These are phyloP conservation scores for Parnassius smintheus DNA, from an alignment of 2,888 invertebrate species.

Conservation along the genomic window DNA sequence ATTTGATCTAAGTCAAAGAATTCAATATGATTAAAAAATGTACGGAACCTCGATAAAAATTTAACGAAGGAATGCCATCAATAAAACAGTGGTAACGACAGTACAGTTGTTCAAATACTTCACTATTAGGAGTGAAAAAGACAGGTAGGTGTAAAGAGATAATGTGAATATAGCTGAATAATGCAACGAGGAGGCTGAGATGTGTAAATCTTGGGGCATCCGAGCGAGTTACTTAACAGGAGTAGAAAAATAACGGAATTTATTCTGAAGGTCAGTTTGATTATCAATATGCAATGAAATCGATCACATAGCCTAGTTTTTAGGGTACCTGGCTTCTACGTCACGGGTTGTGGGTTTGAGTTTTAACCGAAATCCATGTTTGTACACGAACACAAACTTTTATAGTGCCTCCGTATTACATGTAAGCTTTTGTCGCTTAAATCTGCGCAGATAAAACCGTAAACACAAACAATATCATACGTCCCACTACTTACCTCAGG, in stretches of 20 bases:
- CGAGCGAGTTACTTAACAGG: background rate
- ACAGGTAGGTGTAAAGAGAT: slow-evolving; percentile 18
- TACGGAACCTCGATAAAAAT: slow-evolving; percentile 7
- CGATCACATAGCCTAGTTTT: no score
- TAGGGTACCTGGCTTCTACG: no score
- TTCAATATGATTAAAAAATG: background rate
- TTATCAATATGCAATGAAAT: no score
- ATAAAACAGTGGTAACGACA: background rate
- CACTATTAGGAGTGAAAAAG: slow-evolving; percentile 9
- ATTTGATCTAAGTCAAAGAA: no score
- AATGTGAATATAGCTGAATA: slow-evolving; percentile 22
- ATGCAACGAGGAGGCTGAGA: slow-evolving; percentile 12
- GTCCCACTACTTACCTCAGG: no score
- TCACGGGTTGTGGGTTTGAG: no score
- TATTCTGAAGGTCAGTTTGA: background rate
- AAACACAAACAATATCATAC: no score
- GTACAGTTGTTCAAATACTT: slow-evolving; percentile 23
- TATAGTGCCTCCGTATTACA: no score
- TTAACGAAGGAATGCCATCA: slow-evolving; percentile 2
- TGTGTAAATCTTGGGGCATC: background rate
- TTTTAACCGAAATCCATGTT: no score
- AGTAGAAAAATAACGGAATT: background rate
- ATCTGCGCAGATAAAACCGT: no score
- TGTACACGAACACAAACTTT: no score
- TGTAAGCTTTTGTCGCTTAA: no score